Base-by-base conservation (phyloP, 2,888 invertebrate genomes). In the Aphrophora alni region DNA sequence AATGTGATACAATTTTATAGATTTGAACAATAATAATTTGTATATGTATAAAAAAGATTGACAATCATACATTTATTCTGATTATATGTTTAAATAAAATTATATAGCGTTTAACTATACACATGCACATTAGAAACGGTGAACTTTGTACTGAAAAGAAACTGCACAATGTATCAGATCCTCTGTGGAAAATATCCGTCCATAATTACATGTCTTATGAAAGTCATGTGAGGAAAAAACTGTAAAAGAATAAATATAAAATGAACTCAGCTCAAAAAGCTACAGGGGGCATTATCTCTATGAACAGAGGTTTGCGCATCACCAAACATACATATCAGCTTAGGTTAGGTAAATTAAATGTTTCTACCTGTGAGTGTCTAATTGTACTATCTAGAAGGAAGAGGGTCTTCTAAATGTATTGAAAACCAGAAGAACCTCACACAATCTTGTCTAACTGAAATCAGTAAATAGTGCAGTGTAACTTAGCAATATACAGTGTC, bases 171-270 rank as follows among this genome's bases (percentile, higher is more conserved):
- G 74, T 44, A 76, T 44, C 74, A 79, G 77, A 74, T 75, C 69
- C 83, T 84, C 83, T 83, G 84, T 83, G 84, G 84, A 84, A 84
- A 82, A 78, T 83, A 83, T 84, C 84, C 84, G 84, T 84, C 84
- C 84, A 84, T 83, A 81, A 80, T 28, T 83, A 82, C 83, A 83
- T 84, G 83, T 82, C 82, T 82, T 83, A 51, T 70, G 74, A 78
- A 75, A 80, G 81, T 72, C 81, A 78, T 78, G 76, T 81, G 38
- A 75, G 59, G 59, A 59, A 59, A 80, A 82, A 80, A 77, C 75
- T 80, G 80, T 82, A 82, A 82, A 81, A 81, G 70, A 80, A 82
- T 74, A 82, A 82, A 68, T 81, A 79, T 81, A 81, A 70, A 74
- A 79, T 76, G 81, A 82, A 81, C 80, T 84, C 84, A 84, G 85